Conservation (phyloP, 1,140 invertebrate species). For the Pollicipes pollicipes region DNA sequence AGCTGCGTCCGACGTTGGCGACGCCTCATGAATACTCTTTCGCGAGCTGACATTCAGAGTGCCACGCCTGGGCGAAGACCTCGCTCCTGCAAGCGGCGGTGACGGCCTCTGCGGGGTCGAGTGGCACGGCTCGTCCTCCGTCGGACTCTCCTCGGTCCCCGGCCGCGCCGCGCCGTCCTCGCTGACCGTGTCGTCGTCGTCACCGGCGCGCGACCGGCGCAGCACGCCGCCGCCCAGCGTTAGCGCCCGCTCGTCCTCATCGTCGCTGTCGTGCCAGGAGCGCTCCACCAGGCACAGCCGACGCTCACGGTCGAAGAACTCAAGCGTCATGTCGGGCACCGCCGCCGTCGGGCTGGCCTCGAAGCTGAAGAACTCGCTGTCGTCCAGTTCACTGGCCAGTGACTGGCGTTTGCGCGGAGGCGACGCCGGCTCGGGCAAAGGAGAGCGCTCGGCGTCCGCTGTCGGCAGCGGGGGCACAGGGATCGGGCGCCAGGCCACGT, state of each 20-base stretch:
- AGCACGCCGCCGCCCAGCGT: background rate
- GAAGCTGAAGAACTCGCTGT: background rate
- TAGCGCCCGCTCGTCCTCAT: slow-evolving; percentile 19
- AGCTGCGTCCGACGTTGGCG: too few species aligned
- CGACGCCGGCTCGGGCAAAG: background rate
- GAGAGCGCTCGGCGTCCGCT: background rate
- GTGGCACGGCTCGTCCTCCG: background rate
- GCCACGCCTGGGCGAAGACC: background rate
- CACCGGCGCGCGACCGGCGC: background rate
- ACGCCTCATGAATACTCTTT: too few species aligned
- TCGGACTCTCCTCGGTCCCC: background rate
- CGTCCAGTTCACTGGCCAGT: background rate
- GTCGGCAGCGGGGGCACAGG: background rate
- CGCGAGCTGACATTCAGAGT: too few species aligned
- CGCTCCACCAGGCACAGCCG: slow-evolving; percentile 32
- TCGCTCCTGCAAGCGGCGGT: too few species aligned
- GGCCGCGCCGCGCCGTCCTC: background rate
- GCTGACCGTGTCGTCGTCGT: background rate
- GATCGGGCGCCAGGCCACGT: background rate
- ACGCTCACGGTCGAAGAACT: slow-evolving; percentile 49
- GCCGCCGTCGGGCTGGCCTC: background rate
- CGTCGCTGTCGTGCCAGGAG: slow-evolving; percentile 15
- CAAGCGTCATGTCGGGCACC: slow-evolving; percentile 27
- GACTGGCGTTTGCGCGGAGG: background rate
- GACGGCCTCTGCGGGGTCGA: background rate